Base-by-base conservation (phyloP, 2,797 vertebrate genomes). In the Etheostoma nigrum region DNA sequence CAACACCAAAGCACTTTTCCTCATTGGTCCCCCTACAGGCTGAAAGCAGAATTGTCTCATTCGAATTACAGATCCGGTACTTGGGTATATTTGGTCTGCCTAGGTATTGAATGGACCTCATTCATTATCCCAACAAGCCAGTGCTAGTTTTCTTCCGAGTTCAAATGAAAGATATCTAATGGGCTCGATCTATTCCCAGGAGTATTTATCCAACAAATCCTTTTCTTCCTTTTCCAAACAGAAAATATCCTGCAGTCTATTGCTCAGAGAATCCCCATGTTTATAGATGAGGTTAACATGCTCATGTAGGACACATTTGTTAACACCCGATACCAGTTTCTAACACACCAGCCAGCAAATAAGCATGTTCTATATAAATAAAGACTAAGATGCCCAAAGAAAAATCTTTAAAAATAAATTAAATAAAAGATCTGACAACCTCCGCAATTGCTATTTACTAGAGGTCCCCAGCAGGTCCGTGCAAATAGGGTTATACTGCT, bases 81-180 rank as follows among this genome's bases (percentile, higher is more conserved):
- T 30, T 30, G 30, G 30, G 30, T 30, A 47, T 75, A 51, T 63
- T 42, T 61, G 48, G 1, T 74, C 71, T 45, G 40, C 60, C 51
- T 49, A 48, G 69, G 52, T 84, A 74, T 81, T 51, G 27, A 55
- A 18, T 48, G 49, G 48, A 57, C 55, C 61, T 42, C 61, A 82
- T 49, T 89, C 68, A 48, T 63, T 66, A 74, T 89, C 83, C 86
- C 87, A 81, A 86, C 68, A 69, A 78, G 65, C 76, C 3, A 0
- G 57, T 67, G 80, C 74, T 74, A 86, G 71, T 54, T 88, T 87
- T 90, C 74, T 82, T 91, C 76, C 19, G 15, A 4, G 54, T 86
- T 89, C 83, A 89, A 81, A 78, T 74, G 67, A 78, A 60, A 48
- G 72, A 27, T 73, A 81, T 86, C 76, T 87, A 83, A 74, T 49